Evolutionary conservation across 2,113 vertebrate species (phyloP).

Genomic region (Osmerus eperlanus): DNA sequence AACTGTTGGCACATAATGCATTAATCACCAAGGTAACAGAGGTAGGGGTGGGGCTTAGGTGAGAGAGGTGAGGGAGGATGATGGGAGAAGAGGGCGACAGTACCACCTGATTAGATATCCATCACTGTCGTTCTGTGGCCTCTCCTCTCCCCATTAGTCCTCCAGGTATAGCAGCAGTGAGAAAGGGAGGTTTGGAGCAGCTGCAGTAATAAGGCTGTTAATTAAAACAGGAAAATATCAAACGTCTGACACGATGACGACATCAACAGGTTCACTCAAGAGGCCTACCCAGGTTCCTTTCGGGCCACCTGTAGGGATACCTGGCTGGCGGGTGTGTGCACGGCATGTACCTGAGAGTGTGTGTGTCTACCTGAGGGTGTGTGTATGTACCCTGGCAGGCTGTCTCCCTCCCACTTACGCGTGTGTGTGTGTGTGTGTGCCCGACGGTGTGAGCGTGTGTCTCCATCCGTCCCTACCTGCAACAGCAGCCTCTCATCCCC

Average conservation of each 20-base stretch:
- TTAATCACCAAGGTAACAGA: background rate
- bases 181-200: background rate
- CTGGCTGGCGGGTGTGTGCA: no score
- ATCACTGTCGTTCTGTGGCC: no score
- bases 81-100: background rate
- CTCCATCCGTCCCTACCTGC: slow-evolving; percentile 59
- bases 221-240: slow-evolving; percentile 69
- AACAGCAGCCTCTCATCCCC: slow-evolving; percentile 76
- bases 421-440: background rate
- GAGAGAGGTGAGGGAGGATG: background rate
- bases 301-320: no score
- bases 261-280: slow-evolving; percentile 55
- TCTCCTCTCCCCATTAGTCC: background rate
- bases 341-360: background rate
- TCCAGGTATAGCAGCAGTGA: background rate
- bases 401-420: background rate
- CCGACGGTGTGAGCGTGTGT: background rate
- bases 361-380: slow-evolving; percentile 4
- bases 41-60: background rate
- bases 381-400: background rate
- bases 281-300: no score
- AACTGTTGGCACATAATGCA: background rate
- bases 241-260: slow-evolving; percentile 35
- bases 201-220: slow-evolving; percentile 47
- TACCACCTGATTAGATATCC: no score